phyloP scores from a whole-genome alignment of 2,113 vertebrate species.

The Mus pahari region DNA sequence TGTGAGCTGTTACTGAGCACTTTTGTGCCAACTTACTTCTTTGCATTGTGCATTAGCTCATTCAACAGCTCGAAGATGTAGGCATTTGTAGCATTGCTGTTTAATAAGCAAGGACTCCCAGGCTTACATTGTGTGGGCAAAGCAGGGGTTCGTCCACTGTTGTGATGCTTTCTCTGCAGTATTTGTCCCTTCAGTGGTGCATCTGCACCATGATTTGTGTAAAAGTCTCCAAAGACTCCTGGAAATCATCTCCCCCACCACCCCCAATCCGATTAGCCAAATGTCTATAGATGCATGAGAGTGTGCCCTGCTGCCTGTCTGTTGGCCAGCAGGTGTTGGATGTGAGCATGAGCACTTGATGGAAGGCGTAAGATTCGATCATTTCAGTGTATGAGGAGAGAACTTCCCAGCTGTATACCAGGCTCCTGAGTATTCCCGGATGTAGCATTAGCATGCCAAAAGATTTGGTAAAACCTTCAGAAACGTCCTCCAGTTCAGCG shows the following conservation, averaged over 20 bases:
- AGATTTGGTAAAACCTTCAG: neutral
- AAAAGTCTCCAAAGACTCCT: neutral
- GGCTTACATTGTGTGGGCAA: no score
- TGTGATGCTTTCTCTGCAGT: neutral
- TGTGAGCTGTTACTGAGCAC: neutral
- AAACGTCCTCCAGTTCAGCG: neutral
- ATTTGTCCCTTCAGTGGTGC: neutral
- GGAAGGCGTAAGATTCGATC: neutral
- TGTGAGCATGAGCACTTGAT: neutral
- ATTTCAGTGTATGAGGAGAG: neutral
- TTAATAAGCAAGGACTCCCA: neutral
- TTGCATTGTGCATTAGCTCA: neutral
- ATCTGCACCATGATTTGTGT: neutral
- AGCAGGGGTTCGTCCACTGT: neutral
- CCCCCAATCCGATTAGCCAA: fast-evolving
- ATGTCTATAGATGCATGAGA: neutral
- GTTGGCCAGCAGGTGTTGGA: neutral
- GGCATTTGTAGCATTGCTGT: neutral
- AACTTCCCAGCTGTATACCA: neutral
- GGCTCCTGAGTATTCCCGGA: no score
- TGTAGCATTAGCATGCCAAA: neutral
- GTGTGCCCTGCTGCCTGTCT: neutral
- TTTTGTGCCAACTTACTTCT: neutral
- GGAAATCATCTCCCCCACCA: no score
- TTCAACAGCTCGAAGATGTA: neutral